Percentiles rank a stretch among this genome's conserved stretches.
Conservation (phyloP, 2,888 invertebrate genomes). For the Hedychridium roseum region DNA sequence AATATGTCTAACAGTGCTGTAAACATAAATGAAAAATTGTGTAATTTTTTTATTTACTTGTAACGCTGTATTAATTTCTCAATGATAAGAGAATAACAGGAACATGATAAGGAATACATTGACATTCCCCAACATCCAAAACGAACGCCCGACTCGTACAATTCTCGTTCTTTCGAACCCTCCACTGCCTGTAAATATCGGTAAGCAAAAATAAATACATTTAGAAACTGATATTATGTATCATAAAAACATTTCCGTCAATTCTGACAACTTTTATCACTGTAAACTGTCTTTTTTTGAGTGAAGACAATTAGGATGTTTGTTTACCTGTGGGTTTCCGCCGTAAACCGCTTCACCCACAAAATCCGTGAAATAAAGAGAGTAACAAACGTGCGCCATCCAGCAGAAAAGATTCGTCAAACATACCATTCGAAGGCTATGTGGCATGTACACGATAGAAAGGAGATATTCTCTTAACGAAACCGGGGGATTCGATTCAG, state of each 20-base stretch:
- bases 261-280: too few relatives aligned
- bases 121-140: constrained; percentile 98
- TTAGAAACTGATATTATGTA: neutral
- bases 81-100: constrained; percentile 88
- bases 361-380: constrained; percentile 95
- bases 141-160: constrained; percentile 90
- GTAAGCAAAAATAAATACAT: neutral
- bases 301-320: too few relatives aligned
- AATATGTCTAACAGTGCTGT: neutral
- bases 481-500: constrained; percentile 45
- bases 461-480: constrained; percentile 73
- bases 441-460: constrained; percentile 93
- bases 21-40: neutral
- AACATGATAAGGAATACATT: constrained; percentile 93
- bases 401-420: constrained; percentile 95
- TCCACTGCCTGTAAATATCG: constrained; percentile 71
- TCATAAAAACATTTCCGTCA: too few relatives aligned
- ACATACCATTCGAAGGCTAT: constrained; percentile 84
- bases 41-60: constrained; percentile 52
- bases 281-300: too few relatives aligned
- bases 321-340: constrained; percentile 81
- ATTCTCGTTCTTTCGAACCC: constrained; percentile 70
- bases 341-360: constrained; percentile 90
- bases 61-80: constrained; percentile 83
- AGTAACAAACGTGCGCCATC: constrained; percentile 98